Evolutionary conservation across 2,797 vertebrate species (phyloP), one percentile per base, ranked within the genome.

Genomic region (Apogon talboti): DNA sequence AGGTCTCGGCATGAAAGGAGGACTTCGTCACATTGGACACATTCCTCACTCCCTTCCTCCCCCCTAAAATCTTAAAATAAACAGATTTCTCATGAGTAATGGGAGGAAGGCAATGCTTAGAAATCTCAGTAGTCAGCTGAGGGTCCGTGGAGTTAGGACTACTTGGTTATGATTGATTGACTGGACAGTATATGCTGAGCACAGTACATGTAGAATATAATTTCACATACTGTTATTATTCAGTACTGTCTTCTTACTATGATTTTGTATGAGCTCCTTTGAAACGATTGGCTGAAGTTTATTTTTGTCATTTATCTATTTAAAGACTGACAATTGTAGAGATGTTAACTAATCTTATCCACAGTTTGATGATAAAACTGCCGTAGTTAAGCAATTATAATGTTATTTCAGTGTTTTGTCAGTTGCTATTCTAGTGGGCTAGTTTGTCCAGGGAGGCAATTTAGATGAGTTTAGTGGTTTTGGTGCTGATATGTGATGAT

Each of bases 61-160:
- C 19, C 49, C 19, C 59, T n/a, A 45, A 15, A 6, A n/a, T 72
- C 89, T 83, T 75, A 91, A 93, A 93, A 93, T 93, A 93, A 87
- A 90, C 74, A 53, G n/a, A 73, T 81, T 85, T 78, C 79, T 89
- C 69, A 60, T 85, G 55, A 67, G 54, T 48, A 66, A 63, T 57
- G 53, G 12, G 60, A 55, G 47, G 18, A 66, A 76, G 16, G 59
- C 60, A 63, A 57, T 46, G 50, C 49, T 68, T 74, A 73, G 56
- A 75, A 33, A 53, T 74, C 51, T 76, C 37, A 16, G 41, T 49
- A 41, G 54, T 41, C 40, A 59, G 47, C 19, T 63, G 2, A 12
- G 24, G 21, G 16, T 74, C n/a, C 35, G 13, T 13, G 52, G 44
- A 46, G 51, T 35, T 21, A n/a, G 11, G 14, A 43, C 5, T 6